phyloP scores from a whole-genome alignment of 2,113 vertebrate species.

The Notarius quadriscutis region DNA sequence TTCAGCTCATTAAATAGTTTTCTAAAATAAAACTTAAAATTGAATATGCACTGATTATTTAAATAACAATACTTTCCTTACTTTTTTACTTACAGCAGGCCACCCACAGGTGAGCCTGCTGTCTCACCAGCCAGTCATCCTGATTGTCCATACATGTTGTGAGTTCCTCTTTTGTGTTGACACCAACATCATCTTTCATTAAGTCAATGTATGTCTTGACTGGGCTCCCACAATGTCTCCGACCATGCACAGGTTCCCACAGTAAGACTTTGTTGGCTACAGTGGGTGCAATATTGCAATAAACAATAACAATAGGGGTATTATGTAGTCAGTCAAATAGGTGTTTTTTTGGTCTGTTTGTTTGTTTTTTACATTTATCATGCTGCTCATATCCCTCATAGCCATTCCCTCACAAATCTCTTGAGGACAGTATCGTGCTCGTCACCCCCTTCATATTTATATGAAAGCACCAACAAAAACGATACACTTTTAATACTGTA shows the following conservation, averaged over 20 bases:
- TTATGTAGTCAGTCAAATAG: neutral
- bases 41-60: neutral
- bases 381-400: neutral
- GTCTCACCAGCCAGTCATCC: too few relatives aligned
- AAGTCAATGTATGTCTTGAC: too few relatives aligned
- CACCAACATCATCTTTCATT: too few relatives aligned
- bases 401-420: neutral
- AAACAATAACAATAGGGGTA: too few relatives aligned
- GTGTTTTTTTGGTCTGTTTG: neutral
- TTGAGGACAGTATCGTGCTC: slow-evolving; percentile 27
- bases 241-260: too few relatives aligned
- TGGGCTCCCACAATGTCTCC: too few relatives aligned
- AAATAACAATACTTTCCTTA: neutral
- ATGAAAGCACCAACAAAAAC: neutral
- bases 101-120: too few relatives aligned
- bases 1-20: neutral
- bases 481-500: neutral
- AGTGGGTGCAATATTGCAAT: too few relatives aligned
- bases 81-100: too few relatives aligned
- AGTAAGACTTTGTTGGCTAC: too few relatives aligned
- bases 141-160: too few relatives aligned
- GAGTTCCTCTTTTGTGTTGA: too few relatives aligned
- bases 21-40: neutral
- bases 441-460: neutral
- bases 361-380: neutral